Evolutionary conservation across 2,888 invertebrate genomes (phyloP).

Genomic region (Meliscaeva auricollis): DNA sequence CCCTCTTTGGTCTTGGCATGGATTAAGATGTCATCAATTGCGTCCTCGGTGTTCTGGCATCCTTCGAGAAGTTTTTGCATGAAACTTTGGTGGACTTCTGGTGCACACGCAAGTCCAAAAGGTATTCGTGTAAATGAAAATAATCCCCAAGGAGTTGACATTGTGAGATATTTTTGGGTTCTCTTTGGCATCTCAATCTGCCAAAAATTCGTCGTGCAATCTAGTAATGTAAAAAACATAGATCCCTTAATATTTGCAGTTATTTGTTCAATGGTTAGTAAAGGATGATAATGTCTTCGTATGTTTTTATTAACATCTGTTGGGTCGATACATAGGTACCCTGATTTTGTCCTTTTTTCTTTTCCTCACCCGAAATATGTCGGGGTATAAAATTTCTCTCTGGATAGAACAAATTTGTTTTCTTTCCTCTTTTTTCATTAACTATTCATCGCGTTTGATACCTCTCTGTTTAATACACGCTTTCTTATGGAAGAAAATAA

Average conservation of each 20-base stretch:
- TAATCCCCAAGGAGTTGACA: conserved; percentile 75
- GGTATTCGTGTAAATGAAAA: conserved; percentile 71
- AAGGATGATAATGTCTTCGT: conserved; percentile 61
- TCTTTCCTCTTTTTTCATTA: too few species aligned
- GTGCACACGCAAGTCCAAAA: conserved; percentile 71
- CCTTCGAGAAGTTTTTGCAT: conserved; percentile 71
- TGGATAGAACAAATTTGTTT: too few species aligned
- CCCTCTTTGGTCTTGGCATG: conserved; percentile 75
- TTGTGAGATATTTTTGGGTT: conserved; percentile 65
- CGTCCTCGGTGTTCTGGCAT: conserved; percentile 71
- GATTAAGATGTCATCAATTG: conserved; percentile 78
- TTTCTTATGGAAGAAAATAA: too few species aligned
- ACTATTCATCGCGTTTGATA: too few species aligned
- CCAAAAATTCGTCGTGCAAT: conserved; percentile 74
- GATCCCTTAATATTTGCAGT: conserved; percentile 61
- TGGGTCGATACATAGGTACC: conserved; percentile 52
- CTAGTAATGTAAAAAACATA: conserved; percentile 67
- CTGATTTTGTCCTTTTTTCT: conserved; percentile 59
- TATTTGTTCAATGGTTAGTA: conserved; percentile 70
- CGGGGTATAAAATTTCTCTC: too few species aligned
- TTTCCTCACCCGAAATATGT: too few species aligned
- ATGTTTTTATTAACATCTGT: conserved; percentile 68
- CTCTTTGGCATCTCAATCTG: conserved; percentile 73
- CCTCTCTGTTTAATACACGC: too few species aligned
- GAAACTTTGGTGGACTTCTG: conserved; percentile 78